Evolutionary conservation across 35 echinoderm and acorn worm species (phyloP).

Genomic region (Chiridota heheva): DNA sequence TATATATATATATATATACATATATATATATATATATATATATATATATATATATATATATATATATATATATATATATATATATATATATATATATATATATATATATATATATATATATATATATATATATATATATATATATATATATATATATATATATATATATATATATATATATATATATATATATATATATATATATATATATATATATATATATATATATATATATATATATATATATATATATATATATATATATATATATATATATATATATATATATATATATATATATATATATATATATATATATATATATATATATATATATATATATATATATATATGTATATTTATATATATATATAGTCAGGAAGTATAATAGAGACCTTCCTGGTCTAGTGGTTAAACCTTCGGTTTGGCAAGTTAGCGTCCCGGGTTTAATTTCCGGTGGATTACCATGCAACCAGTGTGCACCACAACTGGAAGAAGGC

Average conservation of each 20-base stretch:
- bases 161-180: background rate
- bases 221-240: background rate
- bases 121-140: background rate
- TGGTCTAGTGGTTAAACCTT: too few relatives aligned
- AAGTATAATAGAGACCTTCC: too few relatives aligned
- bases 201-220: background rate
- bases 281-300: background rate
- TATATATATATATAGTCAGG: too few relatives aligned
- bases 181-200: background rate
- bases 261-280: conserved; percentile 13
- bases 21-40: background rate
- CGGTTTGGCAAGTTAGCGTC: too few relatives aligned
- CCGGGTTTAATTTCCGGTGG: too few relatives aligned
- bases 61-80: background rate
- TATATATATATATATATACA: background rate
- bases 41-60: background rate
- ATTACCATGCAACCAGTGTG: too few relatives aligned
- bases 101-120: background rate
- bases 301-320: background rate
- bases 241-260: background rate
- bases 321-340: background rate
- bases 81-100: background rate
- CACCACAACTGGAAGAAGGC: too few relatives aligned
- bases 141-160: conserved; percentile 4
- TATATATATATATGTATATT: background rate